Evolutionary conservation across 2,113 vertebrate species (phyloP).

Genomic region (Cephalopholis sonnerati): DNA sequence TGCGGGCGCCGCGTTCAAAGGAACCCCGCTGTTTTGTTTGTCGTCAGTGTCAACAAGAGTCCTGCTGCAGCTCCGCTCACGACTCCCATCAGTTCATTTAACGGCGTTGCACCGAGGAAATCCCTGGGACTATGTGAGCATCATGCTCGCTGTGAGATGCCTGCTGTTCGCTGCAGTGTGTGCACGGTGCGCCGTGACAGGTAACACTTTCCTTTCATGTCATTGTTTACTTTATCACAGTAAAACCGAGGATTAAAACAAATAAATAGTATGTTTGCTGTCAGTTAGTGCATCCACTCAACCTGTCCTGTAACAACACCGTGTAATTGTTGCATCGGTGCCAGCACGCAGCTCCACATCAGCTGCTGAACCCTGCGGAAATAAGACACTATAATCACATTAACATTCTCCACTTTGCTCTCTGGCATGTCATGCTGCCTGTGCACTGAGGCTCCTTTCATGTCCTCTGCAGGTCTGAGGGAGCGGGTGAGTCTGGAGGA

Average conservation of each 20-base stretch:
- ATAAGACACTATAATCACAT: neutral
- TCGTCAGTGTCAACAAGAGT: conserved; percentile 48
- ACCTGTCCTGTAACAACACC: neutral
- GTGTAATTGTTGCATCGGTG: conserved; percentile 3
- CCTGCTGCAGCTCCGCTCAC: conserved; percentile 25
- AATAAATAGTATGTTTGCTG: neutral
- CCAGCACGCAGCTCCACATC: conserved; percentile 16
- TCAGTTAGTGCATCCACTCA: neutral
- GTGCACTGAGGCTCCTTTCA: neutral
- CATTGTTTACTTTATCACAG: neutral
- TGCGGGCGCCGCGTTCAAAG: conserved; percentile 48
- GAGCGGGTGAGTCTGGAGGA: conserved; percentile 67
- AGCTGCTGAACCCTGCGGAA: neutral
- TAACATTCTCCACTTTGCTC: neutral
- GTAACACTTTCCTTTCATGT: conserved; percentile 68
- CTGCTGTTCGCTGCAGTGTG: conserved; percentile 86
- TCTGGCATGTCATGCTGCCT: neutral
- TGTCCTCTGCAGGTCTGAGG: conserved; percentile 66
- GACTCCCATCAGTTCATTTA: conserved; percentile 49
- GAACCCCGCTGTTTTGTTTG: conserved; percentile 51
- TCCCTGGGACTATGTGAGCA: conserved; percentile 86
- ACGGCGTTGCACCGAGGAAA: conserved; percentile 68
- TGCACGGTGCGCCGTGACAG: conserved; percentile 82
- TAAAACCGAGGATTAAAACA: too few species aligned
- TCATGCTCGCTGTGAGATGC: conserved; percentile 86